phyloP scores from a whole-genome alignment of 2,113 vertebrate species.

The Merops nubicus region DNA sequence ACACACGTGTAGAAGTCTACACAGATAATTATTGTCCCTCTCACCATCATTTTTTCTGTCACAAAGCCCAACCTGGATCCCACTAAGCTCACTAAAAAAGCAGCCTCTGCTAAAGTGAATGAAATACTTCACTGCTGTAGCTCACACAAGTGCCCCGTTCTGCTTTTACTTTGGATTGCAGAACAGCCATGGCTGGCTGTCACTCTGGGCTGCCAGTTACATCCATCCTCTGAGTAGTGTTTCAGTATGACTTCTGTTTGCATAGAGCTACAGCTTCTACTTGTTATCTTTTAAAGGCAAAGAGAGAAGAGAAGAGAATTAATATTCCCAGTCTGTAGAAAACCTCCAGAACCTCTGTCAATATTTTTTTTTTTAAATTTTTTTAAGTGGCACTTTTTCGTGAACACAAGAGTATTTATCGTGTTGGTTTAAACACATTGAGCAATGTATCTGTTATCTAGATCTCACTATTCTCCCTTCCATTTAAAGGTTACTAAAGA shows the following conservation, averaged over 20 bases:
- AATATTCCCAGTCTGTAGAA: neutral
- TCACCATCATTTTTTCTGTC: neutral
- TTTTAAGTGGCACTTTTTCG: neutral
- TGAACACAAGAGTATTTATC: neutral
- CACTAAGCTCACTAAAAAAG: neutral
- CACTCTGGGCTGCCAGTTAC: neutral
- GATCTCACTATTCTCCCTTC: neutral
- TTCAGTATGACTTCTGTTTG: neutral
- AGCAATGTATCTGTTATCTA: neutral
- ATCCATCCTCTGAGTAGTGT: neutral
- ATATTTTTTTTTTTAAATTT: neutral
- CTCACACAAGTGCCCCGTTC: neutral
- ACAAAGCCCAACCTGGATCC: neutral
- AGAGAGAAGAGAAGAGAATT: neutral
- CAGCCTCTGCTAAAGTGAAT: neutral
- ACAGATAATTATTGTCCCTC: neutral
- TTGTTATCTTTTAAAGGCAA: neutral
- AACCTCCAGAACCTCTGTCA: neutral
- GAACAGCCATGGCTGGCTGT: neutral
- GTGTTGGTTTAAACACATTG: neutral
- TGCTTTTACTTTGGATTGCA: neutral
- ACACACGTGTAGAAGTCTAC: fast-evolving
- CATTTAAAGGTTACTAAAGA: neutral
- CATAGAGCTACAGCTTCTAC: neutral
- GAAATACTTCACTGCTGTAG: neutral